Evolutionary conservation across 2,113 vertebrate species (phyloP).

Genomic region (Sardina pilchardus): DNA sequence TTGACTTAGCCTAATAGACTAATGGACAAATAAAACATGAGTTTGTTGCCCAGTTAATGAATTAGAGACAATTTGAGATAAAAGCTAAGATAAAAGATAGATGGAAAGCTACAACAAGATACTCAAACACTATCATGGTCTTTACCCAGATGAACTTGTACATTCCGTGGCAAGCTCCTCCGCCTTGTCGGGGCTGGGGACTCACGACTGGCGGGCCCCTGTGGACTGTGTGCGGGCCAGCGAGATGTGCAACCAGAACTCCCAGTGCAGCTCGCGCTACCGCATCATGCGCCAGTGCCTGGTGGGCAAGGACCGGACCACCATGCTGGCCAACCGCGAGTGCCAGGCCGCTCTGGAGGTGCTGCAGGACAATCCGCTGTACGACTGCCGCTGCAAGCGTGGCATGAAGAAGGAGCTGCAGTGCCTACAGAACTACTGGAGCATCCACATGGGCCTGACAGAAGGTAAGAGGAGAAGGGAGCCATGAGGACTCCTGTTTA

Average conservation of each 20-base stretch:
- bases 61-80: neutral
- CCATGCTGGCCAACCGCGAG: conserved; percentile 91
- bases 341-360: conserved; percentile 91
- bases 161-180: conserved; percentile 69
- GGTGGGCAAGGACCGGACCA: conserved; percentile 84
- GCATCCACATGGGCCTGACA: conserved; percentile 87
- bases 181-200: conserved; percentile 63
- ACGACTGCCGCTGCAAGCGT: conserved; percentile 89
- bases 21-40: neutral
- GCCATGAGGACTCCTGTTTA: neutral
- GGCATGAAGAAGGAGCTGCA: conserved; percentile 94
- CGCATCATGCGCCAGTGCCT: conserved; percentile 94
- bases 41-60: neutral
- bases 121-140: neutral
- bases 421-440: conserved; percentile 97
- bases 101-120: neutral
- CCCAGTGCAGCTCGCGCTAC: conserved; percentile 90
- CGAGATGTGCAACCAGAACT: conserved; percentile 86
- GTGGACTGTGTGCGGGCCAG: conserved; percentile 91
- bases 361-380: conserved; percentile 87
- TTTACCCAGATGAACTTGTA: conserved; percentile 70
- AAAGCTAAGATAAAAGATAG: neutral
- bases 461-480: conserved; percentile 73
- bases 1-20: neutral
- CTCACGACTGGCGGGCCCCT: conserved; percentile 79